Conservation (phyloP, 2,113 vertebrate species). For the Poecilia latipinna region DNA sequence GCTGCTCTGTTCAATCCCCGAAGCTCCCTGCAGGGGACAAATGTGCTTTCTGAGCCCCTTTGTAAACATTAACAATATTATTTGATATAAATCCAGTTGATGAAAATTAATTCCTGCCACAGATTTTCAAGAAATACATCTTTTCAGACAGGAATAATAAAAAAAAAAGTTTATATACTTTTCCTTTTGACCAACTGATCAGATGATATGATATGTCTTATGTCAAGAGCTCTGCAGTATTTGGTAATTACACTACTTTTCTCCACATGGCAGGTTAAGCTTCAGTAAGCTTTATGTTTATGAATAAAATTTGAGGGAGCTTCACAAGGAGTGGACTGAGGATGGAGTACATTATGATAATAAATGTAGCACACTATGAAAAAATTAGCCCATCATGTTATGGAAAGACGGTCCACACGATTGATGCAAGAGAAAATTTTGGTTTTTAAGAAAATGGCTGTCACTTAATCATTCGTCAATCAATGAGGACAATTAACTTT, state of each 20-base stretch:
- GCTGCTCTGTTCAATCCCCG: neutral
- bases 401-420: no score
- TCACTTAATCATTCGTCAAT: no score
- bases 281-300: neutral
- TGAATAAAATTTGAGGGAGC: neutral
- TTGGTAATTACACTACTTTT: neutral
- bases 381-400: no score
- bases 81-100: neutral
- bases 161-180: neutral
- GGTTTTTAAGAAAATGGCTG: no score
- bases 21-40: neutral
- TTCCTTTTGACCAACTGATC: neutral
- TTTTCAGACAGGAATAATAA: neutral
- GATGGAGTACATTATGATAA: no score
- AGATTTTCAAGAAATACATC: neutral
- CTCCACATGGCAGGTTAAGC: neutral
- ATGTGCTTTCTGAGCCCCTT: neutral
- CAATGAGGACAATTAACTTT: no score
- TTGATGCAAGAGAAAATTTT: no score
- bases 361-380: no score
- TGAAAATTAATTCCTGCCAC: neutral
- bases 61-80: neutral
- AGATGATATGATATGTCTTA: neutral
- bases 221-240: neutral
- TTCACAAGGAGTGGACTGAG: no score